Conservation (phyloP, 2,797 vertebrate genomes). For the Buceros bicornis region DNA sequence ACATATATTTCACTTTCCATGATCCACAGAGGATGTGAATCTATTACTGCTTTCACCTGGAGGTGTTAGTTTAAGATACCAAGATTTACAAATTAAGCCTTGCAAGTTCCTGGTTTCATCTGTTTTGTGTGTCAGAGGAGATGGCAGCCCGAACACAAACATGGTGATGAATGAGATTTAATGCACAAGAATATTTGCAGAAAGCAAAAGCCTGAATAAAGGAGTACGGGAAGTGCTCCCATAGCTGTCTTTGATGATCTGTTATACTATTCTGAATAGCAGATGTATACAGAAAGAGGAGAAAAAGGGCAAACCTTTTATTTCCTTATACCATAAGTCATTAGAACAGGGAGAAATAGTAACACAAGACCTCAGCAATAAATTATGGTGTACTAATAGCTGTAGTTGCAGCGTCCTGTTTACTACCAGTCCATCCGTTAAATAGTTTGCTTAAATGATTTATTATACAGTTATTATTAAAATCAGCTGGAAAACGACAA, state of each 20-base stretch:
- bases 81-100: slow-evolving; percentile 28
- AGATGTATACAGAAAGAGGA: not conserved
- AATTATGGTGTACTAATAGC: not conserved
- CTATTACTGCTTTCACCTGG: slow-evolving; percentile 8
- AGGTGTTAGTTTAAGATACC: slow-evolving; percentile 25
- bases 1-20: not conserved
- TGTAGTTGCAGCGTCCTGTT: not conserved
- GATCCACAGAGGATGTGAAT: not conserved
- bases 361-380: not conserved
- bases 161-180: slow-evolving; percentile 33
- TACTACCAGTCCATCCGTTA: not conserved
- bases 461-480: not conserved
- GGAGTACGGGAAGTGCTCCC: not conserved
- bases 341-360: not conserved
- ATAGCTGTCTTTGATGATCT: slow-evolving; percentile 19
- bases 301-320: not conserved
- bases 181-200: slow-evolving; percentile 25
- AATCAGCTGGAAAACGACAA: slow-evolving; percentile 14
- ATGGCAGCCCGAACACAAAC: slow-evolving; percentile 20
- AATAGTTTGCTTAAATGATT: slow-evolving; percentile 14
- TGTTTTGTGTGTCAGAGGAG: not conserved
- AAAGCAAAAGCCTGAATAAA: slow-evolving; percentile 25
- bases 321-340: not conserved
- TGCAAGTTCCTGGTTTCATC: slow-evolving; percentile 17
- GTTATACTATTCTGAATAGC: not conserved